Evolutionary conservation across 1,140 invertebrate genomes (phyloP), one percentile per base, ranked within the genome.

Genomic region (Sesamia nonagrioides): DNA sequence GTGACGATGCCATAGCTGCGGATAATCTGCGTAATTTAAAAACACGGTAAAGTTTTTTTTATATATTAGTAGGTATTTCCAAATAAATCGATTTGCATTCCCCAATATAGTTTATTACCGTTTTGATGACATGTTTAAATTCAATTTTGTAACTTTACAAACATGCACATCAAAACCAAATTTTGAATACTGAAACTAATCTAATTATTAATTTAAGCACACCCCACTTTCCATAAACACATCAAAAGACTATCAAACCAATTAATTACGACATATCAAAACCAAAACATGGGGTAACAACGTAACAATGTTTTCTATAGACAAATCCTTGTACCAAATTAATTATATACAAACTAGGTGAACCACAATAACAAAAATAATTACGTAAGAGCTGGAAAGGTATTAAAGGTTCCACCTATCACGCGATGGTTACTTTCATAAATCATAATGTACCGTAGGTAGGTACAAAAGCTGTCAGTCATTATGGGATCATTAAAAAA

Each of bases 401-500:
- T 75, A 75, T 54, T 35, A 54, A 68, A 18, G 60, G 17, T 15
- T 17, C 35, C 73, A 82, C 80, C 77, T 88, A 91, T 91, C 91
- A 91, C 88, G 88, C 88, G 84, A 91, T 79, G 76, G 78, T 76
- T 66, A 72, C 77, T 80, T 88, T 37, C 87, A 92, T 92, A 91
- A 91, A 91, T 91, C 90, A 91, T 89, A 86, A 77, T 66, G 71
- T 79, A 60, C 56, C 58, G 52, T 21, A 35, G 56, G 56, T 66
- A 42, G 37, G 61, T 83, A 83, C 85, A 86, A 27, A 80, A 85
- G 68, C 82, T 88, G 89, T 91, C 91, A 87, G 85, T 94, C 87
- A 89, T 90, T 93, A 91, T 37, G 82, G 75, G 79, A 86, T 92
- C 91, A 92, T 94, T 94, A 92, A 92, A 92, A 91, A 92, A 91